A percentile compares a stretch with the other conserved stretches of the same genome.
Evolutionary conservation across 2,797 vertebrate genomes (phyloP).

Genomic region (Alfaro cultratus): DNA sequence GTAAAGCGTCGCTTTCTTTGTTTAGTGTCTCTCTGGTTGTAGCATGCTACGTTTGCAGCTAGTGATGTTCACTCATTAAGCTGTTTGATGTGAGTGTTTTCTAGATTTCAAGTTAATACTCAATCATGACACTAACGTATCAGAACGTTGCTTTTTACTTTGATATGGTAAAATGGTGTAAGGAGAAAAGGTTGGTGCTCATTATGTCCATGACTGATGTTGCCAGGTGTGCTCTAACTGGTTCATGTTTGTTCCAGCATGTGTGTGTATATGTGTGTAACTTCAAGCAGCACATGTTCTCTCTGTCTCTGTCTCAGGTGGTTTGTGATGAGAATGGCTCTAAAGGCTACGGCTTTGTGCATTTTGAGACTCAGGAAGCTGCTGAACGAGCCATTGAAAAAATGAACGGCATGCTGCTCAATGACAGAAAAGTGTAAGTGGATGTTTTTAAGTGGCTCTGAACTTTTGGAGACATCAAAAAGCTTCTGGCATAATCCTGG

Average conservation of each 20-base stretch:
- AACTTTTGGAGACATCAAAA: neutral
- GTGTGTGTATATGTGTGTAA: slow-evolving; percentile 36
- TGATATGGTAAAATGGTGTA: neutral
- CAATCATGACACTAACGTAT: neutral
- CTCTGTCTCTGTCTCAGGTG: slow-evolving; percentile 82
- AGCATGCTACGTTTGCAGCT: neutral
- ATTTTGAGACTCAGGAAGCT: slow-evolving; percentile 98
- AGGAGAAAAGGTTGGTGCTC: neutral
- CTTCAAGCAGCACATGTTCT: slow-evolving; percentile 45
- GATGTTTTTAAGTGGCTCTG: slow-evolving; percentile 20
- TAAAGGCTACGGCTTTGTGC: slow-evolving; percentile 98
- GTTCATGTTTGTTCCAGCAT: neutral
- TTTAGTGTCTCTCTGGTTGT: neutral
- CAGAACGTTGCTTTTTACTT: neutral
- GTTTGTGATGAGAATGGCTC: slow-evolving; percentile 99
- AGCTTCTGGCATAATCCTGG: neutral
- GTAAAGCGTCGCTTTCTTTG: slow-evolving; percentile 70
- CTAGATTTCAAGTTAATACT: neutral
- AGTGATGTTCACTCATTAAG: neutral
- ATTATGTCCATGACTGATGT: neutral
- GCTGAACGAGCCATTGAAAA: slow-evolving; percentile 98
- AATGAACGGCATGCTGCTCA: slow-evolving; percentile 99
- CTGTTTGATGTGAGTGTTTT: neutral
- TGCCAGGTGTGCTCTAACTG: neutral
- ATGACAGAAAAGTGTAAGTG: slow-evolving; percentile 99